Conservation (phyloP, 2,797 vertebrate genomes). For the Lepus oiostolus region DNA sequence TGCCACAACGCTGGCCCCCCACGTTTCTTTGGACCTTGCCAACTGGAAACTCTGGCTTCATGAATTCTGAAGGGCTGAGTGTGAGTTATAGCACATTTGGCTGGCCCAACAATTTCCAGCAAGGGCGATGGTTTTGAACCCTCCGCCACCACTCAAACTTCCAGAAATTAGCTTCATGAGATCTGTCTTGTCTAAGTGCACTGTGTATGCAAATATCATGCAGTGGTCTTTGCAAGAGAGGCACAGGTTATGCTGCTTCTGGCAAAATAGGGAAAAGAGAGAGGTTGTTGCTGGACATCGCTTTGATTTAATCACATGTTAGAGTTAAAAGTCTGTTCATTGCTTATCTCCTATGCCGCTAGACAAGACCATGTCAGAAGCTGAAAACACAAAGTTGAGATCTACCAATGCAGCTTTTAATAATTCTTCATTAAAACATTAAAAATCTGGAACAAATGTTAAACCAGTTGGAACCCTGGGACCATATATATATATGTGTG, state of each 20-base stretch:
- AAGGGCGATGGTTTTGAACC: not conserved
- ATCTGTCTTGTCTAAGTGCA: not conserved
- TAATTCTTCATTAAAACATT: slow-evolving; percentile 41
- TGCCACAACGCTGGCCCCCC: no score
- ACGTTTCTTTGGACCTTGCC: not conserved
- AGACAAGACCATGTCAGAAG: not conserved
- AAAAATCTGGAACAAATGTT: not conserved
- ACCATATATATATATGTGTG: not conserved
- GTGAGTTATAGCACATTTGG: not conserved
- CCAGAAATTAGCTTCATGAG: slow-evolving; percentile 9
- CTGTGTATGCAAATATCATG: not conserved
- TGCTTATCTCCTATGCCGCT: not conserved
- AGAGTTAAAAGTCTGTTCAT: slow-evolving; percentile 14
- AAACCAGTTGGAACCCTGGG: not conserved
- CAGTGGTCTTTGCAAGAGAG: not conserved
- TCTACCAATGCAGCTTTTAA: slow-evolving; percentile 13
- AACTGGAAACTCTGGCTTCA: not conserved
- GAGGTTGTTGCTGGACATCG: not conserved
- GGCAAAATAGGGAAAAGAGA: slow-evolving; percentile 19
- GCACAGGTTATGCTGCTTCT: not conserved
- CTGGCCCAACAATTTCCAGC: not conserved
- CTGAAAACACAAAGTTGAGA: slow-evolving; percentile 41
- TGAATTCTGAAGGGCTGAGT: not conserved
- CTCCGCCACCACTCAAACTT: not conserved
- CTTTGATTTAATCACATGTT: slow-evolving; percentile 41